Evolutionary conservation across 2,888 invertebrate genomes (phyloP).

Genomic region (Melangyna quadrimaculata): DNA sequence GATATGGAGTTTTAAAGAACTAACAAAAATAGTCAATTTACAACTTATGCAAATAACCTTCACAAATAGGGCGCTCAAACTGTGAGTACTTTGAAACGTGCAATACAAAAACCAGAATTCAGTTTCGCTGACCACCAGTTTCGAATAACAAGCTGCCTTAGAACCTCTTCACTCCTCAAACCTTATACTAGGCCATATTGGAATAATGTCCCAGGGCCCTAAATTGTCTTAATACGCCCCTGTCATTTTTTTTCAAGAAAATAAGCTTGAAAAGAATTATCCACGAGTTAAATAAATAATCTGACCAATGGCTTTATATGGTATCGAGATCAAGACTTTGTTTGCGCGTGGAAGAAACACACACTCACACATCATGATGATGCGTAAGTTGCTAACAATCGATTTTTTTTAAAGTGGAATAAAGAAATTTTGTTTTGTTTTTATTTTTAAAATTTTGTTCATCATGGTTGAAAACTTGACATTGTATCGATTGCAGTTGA

Average conservation of each 20-base stretch:
- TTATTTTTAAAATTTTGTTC: not conserved
- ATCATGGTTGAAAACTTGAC: slow-evolving; percentile 18
- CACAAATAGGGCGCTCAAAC: too few relatives aligned
- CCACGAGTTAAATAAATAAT: slow-evolving; percentile 25
- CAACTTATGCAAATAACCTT: too few relatives aligned
- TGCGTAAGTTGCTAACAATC: slow-evolving; percentile 32
- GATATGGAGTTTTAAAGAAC: too few relatives aligned
- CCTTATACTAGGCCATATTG: not conserved
- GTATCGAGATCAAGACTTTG: slow-evolving; percentile 3
- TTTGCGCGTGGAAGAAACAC: slow-evolving; percentile 11
- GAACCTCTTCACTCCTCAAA: not conserved
- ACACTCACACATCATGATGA: not conserved
- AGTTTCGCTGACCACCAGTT: not conserved
- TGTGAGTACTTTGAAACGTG: too few relatives aligned
- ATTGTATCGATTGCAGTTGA: slow-evolving; percentile 49
- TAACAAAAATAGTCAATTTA: too few relatives aligned
- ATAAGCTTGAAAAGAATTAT: not conserved
- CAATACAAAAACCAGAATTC: too few relatives aligned
- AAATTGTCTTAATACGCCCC: not conserved
- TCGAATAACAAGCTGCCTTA: not conserved
- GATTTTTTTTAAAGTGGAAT: slow-evolving; percentile 24
- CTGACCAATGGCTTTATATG: slow-evolving; percentile 46
- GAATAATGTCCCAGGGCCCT: not conserved
- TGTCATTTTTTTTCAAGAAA: not conserved
- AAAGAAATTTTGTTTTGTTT: not conserved